phyloP scores from a whole-genome alignment of 2,797 vertebrate species.

The Oryzias dopingdopingensis region DNA sequence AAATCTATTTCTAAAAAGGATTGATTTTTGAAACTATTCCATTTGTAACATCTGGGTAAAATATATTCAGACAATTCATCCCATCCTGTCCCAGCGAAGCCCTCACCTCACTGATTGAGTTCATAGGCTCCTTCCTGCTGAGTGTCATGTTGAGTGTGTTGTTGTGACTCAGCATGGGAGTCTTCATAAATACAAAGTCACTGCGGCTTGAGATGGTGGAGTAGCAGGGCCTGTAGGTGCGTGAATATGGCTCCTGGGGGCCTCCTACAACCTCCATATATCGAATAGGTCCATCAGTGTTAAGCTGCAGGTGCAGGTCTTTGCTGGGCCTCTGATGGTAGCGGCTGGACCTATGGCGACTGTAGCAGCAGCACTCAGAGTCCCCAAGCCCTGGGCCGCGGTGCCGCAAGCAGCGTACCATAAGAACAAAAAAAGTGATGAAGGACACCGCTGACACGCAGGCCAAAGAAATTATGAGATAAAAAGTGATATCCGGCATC shows the following conservation, averaged over 20 bases:
- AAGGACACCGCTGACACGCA: slow-evolving; percentile 86
- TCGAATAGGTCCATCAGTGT: slow-evolving; percentile 92
- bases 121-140: slow-evolving; percentile 82
- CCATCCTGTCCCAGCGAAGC: slow-evolving; percentile 18
- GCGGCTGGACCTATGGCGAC: slow-evolving; percentile 79
- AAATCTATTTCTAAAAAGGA: neutral
- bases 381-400: slow-evolving; percentile 56
- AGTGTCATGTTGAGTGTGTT: slow-evolving; percentile 83
- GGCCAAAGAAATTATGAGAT: slow-evolving; percentile 91
- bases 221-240: slow-evolving; percentile 90
- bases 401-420: slow-evolving; percentile 84
- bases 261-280: slow-evolving; percentile 96
- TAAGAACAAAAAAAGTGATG: slow-evolving; percentile 84
- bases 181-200: slow-evolving; percentile 92
- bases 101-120: slow-evolving; percentile 81
- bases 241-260: slow-evolving; percentile 84
- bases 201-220: slow-evolving; percentile 89
- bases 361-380: slow-evolving; percentile 74
- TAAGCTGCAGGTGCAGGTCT: slow-evolving; percentile 88
- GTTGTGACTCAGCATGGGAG: slow-evolving; percentile 84
- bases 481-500: slow-evolving; percentile 86
- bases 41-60: neutral
- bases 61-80: slow-evolving; percentile 6
- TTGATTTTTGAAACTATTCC: slow-evolving; percentile 8
- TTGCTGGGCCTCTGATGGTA: slow-evolving; percentile 88